Base-by-base conservation (phyloP, 1,140 invertebrate genomes). In the Bombus difficillimus region DNA sequence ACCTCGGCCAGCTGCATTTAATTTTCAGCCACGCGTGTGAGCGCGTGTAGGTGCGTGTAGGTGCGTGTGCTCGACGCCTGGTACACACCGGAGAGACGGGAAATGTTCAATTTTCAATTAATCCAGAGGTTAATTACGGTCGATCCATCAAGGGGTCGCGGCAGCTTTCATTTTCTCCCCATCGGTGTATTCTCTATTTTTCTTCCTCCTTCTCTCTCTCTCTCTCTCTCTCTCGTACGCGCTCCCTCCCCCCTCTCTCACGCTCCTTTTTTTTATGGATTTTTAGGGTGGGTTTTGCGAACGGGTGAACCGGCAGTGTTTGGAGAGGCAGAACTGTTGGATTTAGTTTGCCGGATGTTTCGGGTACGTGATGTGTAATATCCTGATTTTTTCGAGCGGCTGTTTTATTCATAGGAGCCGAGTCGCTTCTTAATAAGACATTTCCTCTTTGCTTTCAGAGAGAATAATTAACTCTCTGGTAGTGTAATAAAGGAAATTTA, bases 81-180 rank as follows among this genome's bases (percentile, higher is more conserved):
- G 25, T n/a, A 32, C 43, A 57, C 37, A 34, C 43, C 53, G 66
- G 32, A 53, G 53, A 62, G 68, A 62, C 77, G 76, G 77, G 76
- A 72, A 80, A 85, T 85, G 83, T 85, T 85, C 76, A 85, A 85
- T 80, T 85, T 85, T 85, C 83, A 85, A 85, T 85, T 85, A 85
- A 85, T 85, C 83, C 47, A 28, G 47, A 59, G 76, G 68, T 85
- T 80, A 72, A 85, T 85, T 85, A 80, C 76, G 76, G 22, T 41
- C 77, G 83, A 85, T 85, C 77, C 76, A 85, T 85, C 83, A 85
- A 72, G 43, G 66, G 78, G 41, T 69, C 43, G 43, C 59, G 78
- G 32, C 78, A 69, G 64, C 39, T 80, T 80, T 80, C 64, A 79
- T 68, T 79, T 79, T 77, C 57, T 41, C 75, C n/a, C 75, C n/a